Evolutionary conservation across 2,888 invertebrate species (phyloP).

Genomic region (Tachystola acroxantha): DNA sequence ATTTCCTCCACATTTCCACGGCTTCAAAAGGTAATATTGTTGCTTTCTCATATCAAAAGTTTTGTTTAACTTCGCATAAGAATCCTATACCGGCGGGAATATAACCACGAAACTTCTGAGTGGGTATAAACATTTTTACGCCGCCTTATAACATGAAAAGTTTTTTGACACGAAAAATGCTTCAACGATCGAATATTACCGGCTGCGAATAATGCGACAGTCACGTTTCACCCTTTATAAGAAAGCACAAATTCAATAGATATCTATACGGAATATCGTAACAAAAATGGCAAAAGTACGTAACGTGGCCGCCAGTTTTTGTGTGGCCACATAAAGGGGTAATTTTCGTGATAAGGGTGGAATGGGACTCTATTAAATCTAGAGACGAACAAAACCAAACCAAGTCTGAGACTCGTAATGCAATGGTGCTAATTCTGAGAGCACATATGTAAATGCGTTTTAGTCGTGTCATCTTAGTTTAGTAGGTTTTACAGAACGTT

Average conservation of each 20-base stretch:
- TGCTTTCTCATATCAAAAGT: conserved; percentile 1
- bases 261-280: conserved; percentile 1
- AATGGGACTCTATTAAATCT: conserved; percentile 31
- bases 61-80: background rate
- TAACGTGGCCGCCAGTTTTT: conserved; percentile 5
- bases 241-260: conserved; percentile 6
- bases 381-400: no score
- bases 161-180: conserved; percentile 8
- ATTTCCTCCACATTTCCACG: conserved; percentile 2
- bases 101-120: background rate
- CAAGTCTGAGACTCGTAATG: no score
- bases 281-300: conserved; percentile 8
- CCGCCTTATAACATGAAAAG: conserved; percentile 4
- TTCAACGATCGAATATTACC: conserved; percentile 5
- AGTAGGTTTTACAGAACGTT: no score
- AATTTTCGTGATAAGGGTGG: conserved; percentile 35
- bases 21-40: background rate
- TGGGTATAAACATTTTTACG: conserved; percentile 6
- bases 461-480: no score
- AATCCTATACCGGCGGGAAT: background rate
- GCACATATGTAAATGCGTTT: no score
- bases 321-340: conserved; percentile 23
- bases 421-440: no score
- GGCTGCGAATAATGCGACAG: background rate
- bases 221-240: conserved; percentile 6